Base-by-base conservation (phyloP, 2,113 vertebrate species). In the Smithornis capensis region DNA sequence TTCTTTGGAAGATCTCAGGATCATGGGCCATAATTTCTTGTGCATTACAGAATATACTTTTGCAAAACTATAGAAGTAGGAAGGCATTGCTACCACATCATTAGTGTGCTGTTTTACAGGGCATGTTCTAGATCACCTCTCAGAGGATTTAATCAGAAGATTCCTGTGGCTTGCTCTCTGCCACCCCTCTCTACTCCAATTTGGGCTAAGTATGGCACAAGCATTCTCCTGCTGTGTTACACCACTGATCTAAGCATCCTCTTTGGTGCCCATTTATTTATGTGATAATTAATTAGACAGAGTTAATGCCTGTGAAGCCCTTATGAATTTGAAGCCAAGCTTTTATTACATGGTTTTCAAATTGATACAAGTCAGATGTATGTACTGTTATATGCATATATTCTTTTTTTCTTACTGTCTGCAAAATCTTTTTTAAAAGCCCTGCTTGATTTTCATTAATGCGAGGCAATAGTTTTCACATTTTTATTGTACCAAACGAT, bases 1-100 rank as follows among this genome's bases (percentile, higher is more conserved):
- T 92, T 77, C 37, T 90, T 65, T 59, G 42, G 31, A 38, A 37
- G 28, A 59, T 70, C 8, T n/a, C 2, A 17, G 27, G 28, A 14
- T 69, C 0, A 0, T 7, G 29, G 24, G 19, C 7, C 28, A 14
- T 56, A 9, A 44, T 40, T 74, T 81, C 31, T 10, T 1, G 5
- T 37, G 12, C 10, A 3, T 76, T 84, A 40, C 38, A 35, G 12
- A 52, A 12, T 0, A 2, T 69, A 56, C 12, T 7, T 60, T 52
- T 77, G 35, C 19, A 73, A 89, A 49, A 29, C 45, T 21, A 4
- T 25, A 12, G 19, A 59, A 49, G 6, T 14, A 38, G 47, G 22
- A 42, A 67, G 15, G 15, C 15, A 21, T 6, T 4, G 2, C 47
- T 83, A 24, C 18, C 5, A 9, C 6, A 4, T 45, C 47, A 49